These are phyloP conservation scores for Azemiops feae DNA, from an alignment of 2,113 vertebrate genomes.

Conservation along the genomic window DNA sequence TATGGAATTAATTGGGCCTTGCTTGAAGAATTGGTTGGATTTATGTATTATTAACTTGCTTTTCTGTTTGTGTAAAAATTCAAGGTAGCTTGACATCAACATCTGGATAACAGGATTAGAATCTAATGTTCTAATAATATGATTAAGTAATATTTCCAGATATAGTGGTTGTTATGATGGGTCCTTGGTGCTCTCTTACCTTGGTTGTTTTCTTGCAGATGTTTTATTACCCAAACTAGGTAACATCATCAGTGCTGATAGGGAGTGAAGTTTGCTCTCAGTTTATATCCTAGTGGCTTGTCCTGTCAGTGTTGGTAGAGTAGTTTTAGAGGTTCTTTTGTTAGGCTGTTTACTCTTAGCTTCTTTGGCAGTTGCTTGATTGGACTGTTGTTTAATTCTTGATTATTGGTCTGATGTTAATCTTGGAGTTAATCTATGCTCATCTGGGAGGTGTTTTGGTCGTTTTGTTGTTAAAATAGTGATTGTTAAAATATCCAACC, in stretches of 20 bases:
- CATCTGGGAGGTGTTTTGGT: not conserved
- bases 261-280: not conserved
- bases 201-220: not conserved
- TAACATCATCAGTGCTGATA: not conserved
- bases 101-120: not conserved
- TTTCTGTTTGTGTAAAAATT: not conserved
- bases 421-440: not conserved
- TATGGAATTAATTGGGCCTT: not conserved
- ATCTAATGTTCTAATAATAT: not conserved
- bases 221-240: not conserved
- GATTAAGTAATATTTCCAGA: not conserved
- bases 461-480: not conserved
- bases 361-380: not conserved
- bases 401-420: not conserved
- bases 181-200: not conserved
- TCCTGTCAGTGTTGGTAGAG: not conserved
- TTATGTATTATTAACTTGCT: not conserved
- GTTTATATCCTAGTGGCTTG: not conserved
- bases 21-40: not conserved
- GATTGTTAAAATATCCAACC: not conserved
- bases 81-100: not conserved
- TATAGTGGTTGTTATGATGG: not conserved
- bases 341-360: not conserved
- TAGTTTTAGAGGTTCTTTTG: not conserved
- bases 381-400: not conserved